Evolutionary conservation across 2,113 vertebrate genomes (phyloP).

Genomic region (Artemisiospiza belli): DNA sequence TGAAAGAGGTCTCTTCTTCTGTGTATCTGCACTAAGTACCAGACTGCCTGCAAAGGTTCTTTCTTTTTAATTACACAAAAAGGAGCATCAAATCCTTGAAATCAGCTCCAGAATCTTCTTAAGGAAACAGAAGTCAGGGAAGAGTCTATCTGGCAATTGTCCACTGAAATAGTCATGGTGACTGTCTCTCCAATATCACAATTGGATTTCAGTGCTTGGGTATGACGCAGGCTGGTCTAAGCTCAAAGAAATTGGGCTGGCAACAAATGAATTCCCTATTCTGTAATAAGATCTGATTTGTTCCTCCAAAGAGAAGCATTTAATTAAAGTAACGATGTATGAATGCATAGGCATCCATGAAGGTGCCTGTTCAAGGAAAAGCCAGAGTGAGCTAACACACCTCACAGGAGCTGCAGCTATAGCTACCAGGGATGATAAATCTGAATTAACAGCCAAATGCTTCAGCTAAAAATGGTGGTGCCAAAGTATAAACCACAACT

Average conservation of each 20-base stretch:
- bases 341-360: background rate
- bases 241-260: background rate
- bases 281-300: background rate
- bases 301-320: background rate
- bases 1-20: background rate
- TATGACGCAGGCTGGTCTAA: background rate
- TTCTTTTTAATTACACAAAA: background rate
- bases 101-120: background rate
- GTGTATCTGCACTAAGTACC: background rate
- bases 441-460: background rate
- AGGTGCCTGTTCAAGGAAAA: background rate
- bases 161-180: background rate
- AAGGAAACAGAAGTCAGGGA: background rate
- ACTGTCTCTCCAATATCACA: background rate
- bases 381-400: background rate
- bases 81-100: background rate
- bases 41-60: background rate
- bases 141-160: background rate
- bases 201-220: background rate
- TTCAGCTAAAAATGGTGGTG: background rate
- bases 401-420: background rate
- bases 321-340: background rate
- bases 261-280: background rate
- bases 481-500: background rate
- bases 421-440: background rate